Evolutionary conservation across 2,888 invertebrate species (phyloP), one percentile per base, ranked within the genome.

Genomic region (Cephus spinipes): DNA sequence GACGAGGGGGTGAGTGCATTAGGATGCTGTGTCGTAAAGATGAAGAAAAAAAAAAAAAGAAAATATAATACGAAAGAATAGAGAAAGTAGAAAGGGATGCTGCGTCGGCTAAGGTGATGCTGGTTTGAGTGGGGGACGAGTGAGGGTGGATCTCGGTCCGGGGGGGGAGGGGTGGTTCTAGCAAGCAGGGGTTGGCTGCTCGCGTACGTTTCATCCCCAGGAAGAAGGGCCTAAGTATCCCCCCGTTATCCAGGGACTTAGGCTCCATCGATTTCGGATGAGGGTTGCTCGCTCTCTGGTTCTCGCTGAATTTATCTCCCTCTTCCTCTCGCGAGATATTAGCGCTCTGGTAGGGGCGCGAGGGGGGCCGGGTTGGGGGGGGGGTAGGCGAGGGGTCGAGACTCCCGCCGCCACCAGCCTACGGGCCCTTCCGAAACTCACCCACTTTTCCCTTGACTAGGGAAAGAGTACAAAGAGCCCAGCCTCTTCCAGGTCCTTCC

Each of bases 181-280:
- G 36, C 40, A 69, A 77, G 73, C 71, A 77, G 40, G 30, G 77
- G 69, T 55, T 73, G 73, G 75, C 75, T 55, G 15, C 55, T 55
- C 55, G 55, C 15, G 55, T 55, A 55, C 55, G 55, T 55, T 55
- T 55, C 23, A 55, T 55, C 71, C 71, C 71, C 33, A 77, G 69
- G 74, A 78, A 78, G 74, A 78, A 77, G 78, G 69, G 74, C 71
- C 73, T 35, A 81, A 77, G 71, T 78, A 77, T 75, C 76, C 68
- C 79, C 76, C 77, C 81, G 84, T 81, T 84, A 86, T 87, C 89
- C 88, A 85, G 88, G 88, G 86, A 86, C 85, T 88, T 86, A 88
- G 87, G 90, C 90, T 90, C 87, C 85, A 90, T 90, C 89, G 90
- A 90, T 90, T 90, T 88, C 83, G 83, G 85, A 88, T 86, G 85